These are phyloP conservation scores for Acrobasis repandana DNA, from an alignment of 2,888 invertebrate genomes.

Conservation along the genomic window DNA sequence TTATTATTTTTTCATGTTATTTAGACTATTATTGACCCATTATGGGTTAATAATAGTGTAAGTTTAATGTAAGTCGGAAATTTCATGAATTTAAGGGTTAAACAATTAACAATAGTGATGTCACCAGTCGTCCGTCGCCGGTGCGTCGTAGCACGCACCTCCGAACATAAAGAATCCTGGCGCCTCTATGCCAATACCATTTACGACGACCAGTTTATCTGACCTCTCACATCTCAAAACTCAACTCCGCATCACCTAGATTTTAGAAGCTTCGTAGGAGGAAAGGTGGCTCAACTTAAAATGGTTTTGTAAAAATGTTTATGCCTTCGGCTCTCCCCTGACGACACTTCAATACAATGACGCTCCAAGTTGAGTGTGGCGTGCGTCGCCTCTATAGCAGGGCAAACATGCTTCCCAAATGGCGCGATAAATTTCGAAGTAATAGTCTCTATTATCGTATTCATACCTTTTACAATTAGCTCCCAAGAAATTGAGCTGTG, in stretches of 20 bases:
- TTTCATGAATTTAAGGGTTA: no score
- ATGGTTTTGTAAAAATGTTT: constrained; percentile 43
- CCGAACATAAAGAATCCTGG: constrained; percentile 30
- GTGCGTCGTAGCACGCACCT: constrained; percentile 31
- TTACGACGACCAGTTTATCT: constrained; percentile 17
- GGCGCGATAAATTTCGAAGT: constrained; percentile 8
- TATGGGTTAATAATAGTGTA: no score
- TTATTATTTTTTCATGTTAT: no score
- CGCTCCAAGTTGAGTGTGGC: constrained; percentile 28
- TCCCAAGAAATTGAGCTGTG: background rate
- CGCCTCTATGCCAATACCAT: constrained; percentile 26
- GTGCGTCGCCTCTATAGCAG: constrained; percentile 15
- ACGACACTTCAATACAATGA: constrained; percentile 43
- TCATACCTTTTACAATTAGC: constrained; percentile 4
- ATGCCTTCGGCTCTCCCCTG: constrained; percentile 40
- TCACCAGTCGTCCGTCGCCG: constrained; percentile 25
- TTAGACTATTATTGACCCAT: no score
- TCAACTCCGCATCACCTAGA: background rate
- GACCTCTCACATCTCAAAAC: constrained; percentile 4
- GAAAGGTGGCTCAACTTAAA: constrained; percentile 25
- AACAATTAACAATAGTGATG: constrained; percentile 25
- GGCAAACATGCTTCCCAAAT: constrained; percentile 8
- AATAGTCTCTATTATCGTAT: constrained; percentile 7
- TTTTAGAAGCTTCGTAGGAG: background rate
- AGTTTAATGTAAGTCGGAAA: no score